Conservation (phyloP, 2,888 invertebrate species). For the Theristus sp. region DNA sequence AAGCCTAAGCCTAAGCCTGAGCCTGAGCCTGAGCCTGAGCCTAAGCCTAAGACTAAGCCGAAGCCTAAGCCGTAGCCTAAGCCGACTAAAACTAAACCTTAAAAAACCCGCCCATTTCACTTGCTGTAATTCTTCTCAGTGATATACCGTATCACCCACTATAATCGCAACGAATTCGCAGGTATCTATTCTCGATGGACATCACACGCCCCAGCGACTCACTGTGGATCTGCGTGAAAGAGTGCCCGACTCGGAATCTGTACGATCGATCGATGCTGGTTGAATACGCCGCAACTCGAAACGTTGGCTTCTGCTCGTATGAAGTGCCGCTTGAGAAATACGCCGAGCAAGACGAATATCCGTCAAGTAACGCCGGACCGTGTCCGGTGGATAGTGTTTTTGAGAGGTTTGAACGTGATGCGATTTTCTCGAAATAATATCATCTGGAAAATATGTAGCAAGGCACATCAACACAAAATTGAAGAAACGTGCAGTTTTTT, state of each 20-base stretch:
- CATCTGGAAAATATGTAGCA: no score
- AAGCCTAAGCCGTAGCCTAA: no score
- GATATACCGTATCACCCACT: no score
- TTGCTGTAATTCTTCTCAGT: no score
- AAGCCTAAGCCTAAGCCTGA: no score
- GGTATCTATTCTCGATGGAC: conserved; percentile 64
- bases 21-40: no score
- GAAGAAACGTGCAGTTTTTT: no score
- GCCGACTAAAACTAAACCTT: no score
- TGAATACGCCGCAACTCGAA: conserved; percentile 50
- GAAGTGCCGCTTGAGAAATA: conserved; percentile 18
- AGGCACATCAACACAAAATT: no score
- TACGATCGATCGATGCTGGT: conserved; percentile 47
- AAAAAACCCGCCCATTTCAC: no score
- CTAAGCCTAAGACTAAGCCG: no score
- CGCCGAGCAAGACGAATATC: not conserved
- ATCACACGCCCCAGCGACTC: conserved; percentile 53
- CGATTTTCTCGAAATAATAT: conserved; percentile 23
- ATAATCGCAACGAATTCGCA: no score
- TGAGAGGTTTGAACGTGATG: conserved; percentile 41
- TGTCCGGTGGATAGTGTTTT: conserved; percentile 60
- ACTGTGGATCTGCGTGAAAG: conserved; percentile 67
- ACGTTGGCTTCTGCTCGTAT: conserved; percentile 54
- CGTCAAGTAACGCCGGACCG: conserved; percentile 39
- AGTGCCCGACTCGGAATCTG: conserved; percentile 56